phyloP scores from a whole-genome alignment of 2,888 invertebrate species.

The Chalcosyrphus nemorum region DNA sequence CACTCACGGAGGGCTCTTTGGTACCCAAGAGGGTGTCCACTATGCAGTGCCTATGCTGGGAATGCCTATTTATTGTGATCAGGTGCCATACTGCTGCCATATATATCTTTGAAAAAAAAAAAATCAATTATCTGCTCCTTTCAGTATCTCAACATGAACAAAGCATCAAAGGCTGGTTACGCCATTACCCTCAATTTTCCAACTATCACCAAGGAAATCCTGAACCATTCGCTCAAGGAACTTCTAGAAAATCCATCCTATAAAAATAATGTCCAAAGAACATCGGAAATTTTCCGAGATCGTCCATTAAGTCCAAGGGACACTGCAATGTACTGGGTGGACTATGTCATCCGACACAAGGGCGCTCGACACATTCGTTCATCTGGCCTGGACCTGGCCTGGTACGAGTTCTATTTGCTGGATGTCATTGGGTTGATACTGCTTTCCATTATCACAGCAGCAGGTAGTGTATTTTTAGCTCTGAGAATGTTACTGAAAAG shows the following conservation, averaged over 20 bases:
- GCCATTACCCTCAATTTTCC: constrained; percentile 79
- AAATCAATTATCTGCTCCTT: constrained; percentile 1
- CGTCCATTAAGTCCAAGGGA: constrained; percentile 79
- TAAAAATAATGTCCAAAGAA: constrained; percentile 77
- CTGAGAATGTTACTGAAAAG: neutral
- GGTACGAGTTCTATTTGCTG: constrained; percentile 81
- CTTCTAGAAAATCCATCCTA: constrained; percentile 81
- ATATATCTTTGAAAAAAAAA: neutral
- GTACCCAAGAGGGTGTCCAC: constrained; percentile 82
- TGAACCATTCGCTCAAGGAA: constrained; percentile 78
- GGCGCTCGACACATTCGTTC: constrained; percentile 81
- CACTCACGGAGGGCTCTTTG: constrained; percentile 82
- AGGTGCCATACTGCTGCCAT: constrained; percentile 74
- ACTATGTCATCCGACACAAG: constrained; percentile 81
- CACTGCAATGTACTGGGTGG: constrained; percentile 82
- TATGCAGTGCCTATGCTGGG: constrained; percentile 82
- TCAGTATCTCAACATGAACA: constrained; percentile 80
- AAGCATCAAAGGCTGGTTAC: constrained; percentile 79
- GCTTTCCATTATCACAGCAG: neutral
- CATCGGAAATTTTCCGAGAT: constrained; percentile 80
- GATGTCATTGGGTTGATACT: constrained; percentile 78
- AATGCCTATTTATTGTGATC: constrained; percentile 82
- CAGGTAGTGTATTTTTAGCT: no score
- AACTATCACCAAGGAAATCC: constrained; percentile 77
- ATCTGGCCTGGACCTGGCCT: constrained; percentile 79